Evolutionary conservation across 2,113 vertebrate genomes (phyloP).

Genomic region (Ancistrus triradiatus): DNA sequence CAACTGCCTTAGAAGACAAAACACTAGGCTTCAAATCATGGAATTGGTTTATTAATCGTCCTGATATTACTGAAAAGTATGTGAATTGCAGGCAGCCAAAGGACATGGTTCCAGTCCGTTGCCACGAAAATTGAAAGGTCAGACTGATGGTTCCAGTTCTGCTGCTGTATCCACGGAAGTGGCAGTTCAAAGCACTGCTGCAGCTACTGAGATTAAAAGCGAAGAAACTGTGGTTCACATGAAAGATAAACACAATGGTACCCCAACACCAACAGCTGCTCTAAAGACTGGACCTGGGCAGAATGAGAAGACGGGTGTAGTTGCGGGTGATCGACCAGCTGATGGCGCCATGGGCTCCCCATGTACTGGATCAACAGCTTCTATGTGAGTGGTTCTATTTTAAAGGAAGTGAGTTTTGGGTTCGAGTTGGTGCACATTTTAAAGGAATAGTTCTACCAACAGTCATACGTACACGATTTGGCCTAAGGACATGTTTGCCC

Average conservation of each 20-base stretch:
- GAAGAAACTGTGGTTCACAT: not conserved
- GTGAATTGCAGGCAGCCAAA: conserved; percentile 53
- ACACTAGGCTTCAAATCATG: no score
- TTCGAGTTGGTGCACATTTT: no score
- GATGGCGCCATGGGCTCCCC: not conserved
- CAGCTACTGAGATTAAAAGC: not conserved
- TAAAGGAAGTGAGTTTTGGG: not conserved
- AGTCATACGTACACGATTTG: no score
- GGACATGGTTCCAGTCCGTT: conserved; percentile 4
- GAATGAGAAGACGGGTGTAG: conserved; percentile 8
- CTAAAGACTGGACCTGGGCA: not conserved
- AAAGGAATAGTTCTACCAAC: no score
- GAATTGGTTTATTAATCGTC: no score
- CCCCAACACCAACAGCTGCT: not conserved
- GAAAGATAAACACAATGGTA: not conserved
- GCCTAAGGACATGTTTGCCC: no score
- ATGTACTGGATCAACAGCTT: conserved; percentile 13
- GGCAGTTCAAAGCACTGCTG: conserved; percentile 57
- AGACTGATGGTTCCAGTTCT: conserved; percentile 12
- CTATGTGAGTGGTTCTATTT: conserved; percentile 24
- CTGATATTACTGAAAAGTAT: no score
- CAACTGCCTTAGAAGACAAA: no score
- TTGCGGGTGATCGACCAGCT: not conserved
- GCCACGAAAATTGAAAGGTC: conserved; percentile 30
- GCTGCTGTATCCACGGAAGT: conserved; percentile 62